Evolutionary conservation across 2,888 invertebrate genomes (phyloP).

Genomic region (Noctua comes): DNA sequence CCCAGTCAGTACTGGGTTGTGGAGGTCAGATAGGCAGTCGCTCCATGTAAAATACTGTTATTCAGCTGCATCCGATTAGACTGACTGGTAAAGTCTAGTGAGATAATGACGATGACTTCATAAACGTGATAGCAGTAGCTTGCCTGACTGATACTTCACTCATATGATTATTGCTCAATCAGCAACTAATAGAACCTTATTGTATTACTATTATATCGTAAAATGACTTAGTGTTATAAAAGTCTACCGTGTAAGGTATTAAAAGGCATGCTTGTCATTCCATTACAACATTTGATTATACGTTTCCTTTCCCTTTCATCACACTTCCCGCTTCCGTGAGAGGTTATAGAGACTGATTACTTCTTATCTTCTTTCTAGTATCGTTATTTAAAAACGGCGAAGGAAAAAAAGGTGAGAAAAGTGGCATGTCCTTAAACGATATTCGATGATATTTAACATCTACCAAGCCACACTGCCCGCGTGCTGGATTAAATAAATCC

Average conservation of each 20-base stretch:
- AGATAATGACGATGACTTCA: background rate
- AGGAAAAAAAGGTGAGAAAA: background rate
- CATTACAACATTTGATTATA: slow-evolving; percentile 25
- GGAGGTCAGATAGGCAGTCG: background rate
- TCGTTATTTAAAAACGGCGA: too few species aligned
- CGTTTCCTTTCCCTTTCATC: slow-evolving; percentile 25
- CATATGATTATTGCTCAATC: background rate
- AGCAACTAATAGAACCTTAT: background rate
- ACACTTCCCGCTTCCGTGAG: slow-evolving; percentile 21
- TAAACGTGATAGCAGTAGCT: background rate
- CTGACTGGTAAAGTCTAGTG: background rate
- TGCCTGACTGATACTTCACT: background rate
- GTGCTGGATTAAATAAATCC: background rate
- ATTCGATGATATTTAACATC: background rate
- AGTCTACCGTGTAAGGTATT: slow-evolving; percentile 7
- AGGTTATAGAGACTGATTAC: background rate
- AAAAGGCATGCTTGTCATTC: background rate
- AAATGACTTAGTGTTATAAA: slow-evolving; percentile 7
- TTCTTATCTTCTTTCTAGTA: background rate
- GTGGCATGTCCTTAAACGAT: background rate
- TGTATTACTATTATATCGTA: background rate
- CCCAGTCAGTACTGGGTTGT: background rate
- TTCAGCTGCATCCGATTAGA: background rate
- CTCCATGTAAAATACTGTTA: background rate
- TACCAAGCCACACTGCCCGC: background rate